Evolutionary conservation across 2,888 invertebrate genomes (phyloP).

Genomic region (Stegana nigrithorax): DNA sequence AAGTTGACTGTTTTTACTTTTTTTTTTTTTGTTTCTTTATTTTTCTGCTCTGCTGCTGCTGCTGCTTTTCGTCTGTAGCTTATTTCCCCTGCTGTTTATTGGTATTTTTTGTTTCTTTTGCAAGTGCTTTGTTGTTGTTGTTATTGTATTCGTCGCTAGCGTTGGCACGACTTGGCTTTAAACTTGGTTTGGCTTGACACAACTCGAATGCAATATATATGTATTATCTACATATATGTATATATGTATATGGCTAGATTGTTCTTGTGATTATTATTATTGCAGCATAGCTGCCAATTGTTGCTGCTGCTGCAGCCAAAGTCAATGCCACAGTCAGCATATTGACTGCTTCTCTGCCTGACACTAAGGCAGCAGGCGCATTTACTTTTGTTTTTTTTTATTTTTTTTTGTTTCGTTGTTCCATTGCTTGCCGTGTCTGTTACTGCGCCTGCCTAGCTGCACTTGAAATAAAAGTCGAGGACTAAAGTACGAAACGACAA

Average conservation of each 20-base stretch:
- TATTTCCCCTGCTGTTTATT: background rate
- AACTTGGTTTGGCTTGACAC: no score
- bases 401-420: background rate
- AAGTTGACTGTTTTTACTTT: conserved; percentile 49
- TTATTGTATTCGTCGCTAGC: conserved; percentile 47
- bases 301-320: conserved; percentile 36
- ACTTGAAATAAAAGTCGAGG: conserved; percentile 14
- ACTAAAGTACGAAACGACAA: background rate
- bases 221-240: background rate
- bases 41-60: background rate
- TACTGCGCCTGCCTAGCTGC: no score
- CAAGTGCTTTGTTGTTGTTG: conserved; percentile 30
- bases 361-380: background rate
- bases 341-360: background rate
- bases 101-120: background rate
- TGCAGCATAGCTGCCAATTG: background rate
- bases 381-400: background rate
- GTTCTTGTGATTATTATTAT: background rate
- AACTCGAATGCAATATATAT: background rate
- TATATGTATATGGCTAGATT: background rate
- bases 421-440: no score
- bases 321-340: conserved; percentile 44
- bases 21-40: background rate
- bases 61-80: background rate
- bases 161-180: conserved; percentile 14